A percentile compares a stretch with the other conserved stretches of the same genome.
Conservation (phyloP, 2,888 invertebrate species). For the Atrina japonica region DNA sequence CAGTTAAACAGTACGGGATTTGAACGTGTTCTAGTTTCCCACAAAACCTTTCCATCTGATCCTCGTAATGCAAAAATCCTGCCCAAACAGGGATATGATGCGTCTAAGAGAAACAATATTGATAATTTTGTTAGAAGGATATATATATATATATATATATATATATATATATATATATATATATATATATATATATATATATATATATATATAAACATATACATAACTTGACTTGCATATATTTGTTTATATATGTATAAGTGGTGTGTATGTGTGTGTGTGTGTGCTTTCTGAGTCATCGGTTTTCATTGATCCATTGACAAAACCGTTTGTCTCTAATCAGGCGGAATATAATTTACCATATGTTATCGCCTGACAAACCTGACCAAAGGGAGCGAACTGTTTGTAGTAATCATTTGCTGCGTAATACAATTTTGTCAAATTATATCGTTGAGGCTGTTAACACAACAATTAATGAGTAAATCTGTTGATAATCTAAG, state of each 20-base stretch:
- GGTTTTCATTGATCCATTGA: no score
- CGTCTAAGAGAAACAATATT: not conserved
- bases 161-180: not conserved
- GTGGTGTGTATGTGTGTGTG: no score
- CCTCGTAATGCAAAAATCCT: conserved; percentile 74
- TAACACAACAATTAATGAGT: no score
- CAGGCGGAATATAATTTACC: no score
- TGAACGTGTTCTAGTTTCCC: conserved; percentile 64
- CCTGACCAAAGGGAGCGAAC: no score
- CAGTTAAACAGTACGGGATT: conserved; percentile 72
- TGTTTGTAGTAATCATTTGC: no score
- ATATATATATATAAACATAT: not conserved
- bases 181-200: not conserved
- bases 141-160: not conserved
- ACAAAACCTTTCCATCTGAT: conserved; percentile 71
- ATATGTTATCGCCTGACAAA: no score
- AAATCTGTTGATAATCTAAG: no score
- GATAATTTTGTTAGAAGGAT: not conserved
- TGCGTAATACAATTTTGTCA: no score
- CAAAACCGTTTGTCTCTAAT: no score
- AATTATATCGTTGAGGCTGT: no score
- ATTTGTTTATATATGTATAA: not conserved
- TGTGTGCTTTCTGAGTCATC: no score
- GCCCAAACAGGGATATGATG: conserved; percentile 69
- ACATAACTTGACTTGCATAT: not conserved